Conservation (phyloP, 2,113 vertebrate species). For the Tenebrosternarchus preto region DNA sequence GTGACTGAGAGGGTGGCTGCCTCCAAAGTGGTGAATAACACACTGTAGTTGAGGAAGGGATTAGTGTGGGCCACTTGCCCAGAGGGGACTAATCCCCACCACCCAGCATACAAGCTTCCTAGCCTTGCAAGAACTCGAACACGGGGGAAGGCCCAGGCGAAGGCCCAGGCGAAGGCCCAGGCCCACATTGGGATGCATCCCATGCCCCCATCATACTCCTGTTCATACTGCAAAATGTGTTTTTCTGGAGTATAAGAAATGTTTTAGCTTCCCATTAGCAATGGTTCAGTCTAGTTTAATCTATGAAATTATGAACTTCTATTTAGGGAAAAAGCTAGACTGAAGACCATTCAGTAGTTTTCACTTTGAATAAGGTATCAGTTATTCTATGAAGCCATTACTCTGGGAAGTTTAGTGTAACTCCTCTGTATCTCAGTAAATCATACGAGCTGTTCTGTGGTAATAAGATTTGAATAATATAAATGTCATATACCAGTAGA, state of each 20-base stretch:
- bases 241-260: too few species aligned
- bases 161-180: too few species aligned
- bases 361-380: not conserved
- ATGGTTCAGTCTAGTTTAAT: not conserved
- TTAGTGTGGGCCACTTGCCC: slow-evolving; percentile 27
- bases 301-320: not conserved
- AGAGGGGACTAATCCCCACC: slow-evolving; percentile 38
- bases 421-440: not conserved
- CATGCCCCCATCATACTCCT: not conserved
- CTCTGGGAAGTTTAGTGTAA: too few species aligned
- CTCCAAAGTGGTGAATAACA: not conserved
- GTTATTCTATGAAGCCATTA: not conserved
- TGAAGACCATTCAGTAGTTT: not conserved
- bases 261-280: not conserved
- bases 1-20: not conserved
- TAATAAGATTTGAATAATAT: not conserved
- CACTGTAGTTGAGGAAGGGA: slow-evolving; percentile 33
- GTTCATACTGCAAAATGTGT: not conserved
- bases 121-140: slow-evolving; percentile 14
- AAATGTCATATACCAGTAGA: too few species aligned
- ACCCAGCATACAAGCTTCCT: slow-evolving; percentile 34
- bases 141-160: not conserved
- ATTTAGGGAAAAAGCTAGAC: too few species aligned
- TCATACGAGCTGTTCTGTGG: not conserved
- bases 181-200: too few species aligned